Evolutionary conservation across 1,140 invertebrate genomes (phyloP).

Genomic region (Cherax destructor): DNA sequence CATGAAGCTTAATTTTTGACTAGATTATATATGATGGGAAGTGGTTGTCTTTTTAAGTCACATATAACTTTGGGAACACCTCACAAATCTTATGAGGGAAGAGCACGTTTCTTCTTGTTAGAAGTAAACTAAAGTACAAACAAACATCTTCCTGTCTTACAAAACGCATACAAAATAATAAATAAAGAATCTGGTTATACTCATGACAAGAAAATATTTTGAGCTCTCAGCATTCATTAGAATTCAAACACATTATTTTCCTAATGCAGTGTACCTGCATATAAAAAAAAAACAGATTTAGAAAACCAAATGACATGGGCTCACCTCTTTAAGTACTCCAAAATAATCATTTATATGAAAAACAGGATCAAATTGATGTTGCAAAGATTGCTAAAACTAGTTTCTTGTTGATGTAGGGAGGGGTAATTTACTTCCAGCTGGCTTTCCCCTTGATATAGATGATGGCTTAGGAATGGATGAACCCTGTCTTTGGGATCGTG

Average conservation of each 20-base stretch:
- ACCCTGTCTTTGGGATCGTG: constrained; percentile 34
- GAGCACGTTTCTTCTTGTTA: background rate
- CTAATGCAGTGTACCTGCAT: background rate
- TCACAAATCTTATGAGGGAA: constrained; percentile 4
- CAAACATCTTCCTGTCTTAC: background rate
- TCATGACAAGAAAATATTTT: background rate
- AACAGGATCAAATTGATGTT: background rate
- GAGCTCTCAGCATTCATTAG: background rate
- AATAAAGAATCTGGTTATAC: background rate
- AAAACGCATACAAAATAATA: background rate
- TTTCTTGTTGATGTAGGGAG: constrained; percentile 48
- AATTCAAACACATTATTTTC: background rate
- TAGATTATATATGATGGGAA: constrained; percentile 9
- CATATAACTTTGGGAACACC: constrained; percentile 3
- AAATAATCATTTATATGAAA: background rate
- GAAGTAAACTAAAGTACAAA: background rate
- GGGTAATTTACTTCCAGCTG: constrained; percentile 49
- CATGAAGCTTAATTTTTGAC: constrained; percentile 22
- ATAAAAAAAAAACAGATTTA: background rate
- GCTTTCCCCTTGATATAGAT: constrained; percentile 31
- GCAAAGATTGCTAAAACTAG: background rate
- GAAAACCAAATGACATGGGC: background rate
- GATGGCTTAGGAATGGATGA: constrained; percentile 58
- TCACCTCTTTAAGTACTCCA: constrained; percentile 8
- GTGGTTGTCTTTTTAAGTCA: constrained; percentile 2